A percentile compares a stretch with the other conserved stretches of the same genome.
Evolutionary conservation across 2,113 vertebrate species (phyloP).

Genomic region (Sturnira hondurensis): DNA sequence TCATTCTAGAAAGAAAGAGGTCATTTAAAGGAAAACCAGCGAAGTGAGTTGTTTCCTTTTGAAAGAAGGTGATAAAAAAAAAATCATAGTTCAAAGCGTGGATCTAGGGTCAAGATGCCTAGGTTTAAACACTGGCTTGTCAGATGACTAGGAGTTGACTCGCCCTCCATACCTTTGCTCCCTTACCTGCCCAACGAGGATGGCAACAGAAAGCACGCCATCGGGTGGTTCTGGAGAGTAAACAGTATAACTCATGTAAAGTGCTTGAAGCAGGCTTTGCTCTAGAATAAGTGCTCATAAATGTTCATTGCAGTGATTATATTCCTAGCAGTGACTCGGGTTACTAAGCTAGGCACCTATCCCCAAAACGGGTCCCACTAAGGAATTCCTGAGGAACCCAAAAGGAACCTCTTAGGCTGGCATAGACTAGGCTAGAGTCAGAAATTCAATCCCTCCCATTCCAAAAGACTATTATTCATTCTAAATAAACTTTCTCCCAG

Average conservation of each 20-base stretch:
- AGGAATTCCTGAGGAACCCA: background rate
- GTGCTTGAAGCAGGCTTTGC: background rate
- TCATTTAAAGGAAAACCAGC: background rate
- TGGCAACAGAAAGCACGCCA: background rate
- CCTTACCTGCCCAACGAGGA: background rate
- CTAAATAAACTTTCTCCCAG: constrained; percentile 23
- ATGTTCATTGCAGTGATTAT: background rate
- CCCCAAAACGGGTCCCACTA: background rate
- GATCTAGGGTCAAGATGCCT: background rate
- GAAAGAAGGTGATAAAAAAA: background rate
- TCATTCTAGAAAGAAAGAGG: background rate
- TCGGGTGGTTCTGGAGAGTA: background rate
- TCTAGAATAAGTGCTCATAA: background rate
- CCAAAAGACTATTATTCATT: background rate
- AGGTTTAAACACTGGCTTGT: background rate
- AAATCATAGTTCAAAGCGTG: background rate
- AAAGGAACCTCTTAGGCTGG: background rate
- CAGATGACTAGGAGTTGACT: background rate
- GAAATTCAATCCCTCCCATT: background rate
- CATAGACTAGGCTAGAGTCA: background rate
- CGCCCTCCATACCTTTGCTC: background rate
- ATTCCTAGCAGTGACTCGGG: background rate
- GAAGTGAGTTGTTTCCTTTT: background rate
- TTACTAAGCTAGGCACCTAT: background rate
- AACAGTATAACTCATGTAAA: background rate